phyloP scores from a whole-genome alignment of 2,797 vertebrate species.

The Coregonus suidteri region DNA sequence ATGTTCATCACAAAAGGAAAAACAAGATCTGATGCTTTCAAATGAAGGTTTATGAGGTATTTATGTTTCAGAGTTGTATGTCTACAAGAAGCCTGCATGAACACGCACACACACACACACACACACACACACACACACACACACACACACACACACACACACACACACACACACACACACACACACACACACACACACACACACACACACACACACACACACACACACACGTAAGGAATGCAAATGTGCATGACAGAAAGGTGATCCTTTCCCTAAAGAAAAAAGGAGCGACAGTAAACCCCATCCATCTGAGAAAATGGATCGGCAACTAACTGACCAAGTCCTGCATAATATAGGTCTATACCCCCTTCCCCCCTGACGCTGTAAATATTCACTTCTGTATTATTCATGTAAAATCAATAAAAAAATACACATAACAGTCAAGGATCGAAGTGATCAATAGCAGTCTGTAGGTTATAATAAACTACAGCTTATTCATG shows the following conservation, averaged over 20 bases:
- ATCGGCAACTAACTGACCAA: conserved; percentile 82
- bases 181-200: background rate
- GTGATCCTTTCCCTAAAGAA: conserved; percentile 67
- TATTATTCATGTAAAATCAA: conserved; percentile 84
- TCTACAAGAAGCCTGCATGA: conserved; percentile 70
- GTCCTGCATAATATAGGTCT: conserved; percentile 83
- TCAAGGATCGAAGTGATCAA: conserved; percentile 85
- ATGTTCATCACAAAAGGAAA: conserved; percentile 82
- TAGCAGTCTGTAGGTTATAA: conserved; percentile 87
- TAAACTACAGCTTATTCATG: conserved; percentile 88
- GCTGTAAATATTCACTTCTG: conserved; percentile 47
- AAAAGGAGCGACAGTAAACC: conserved; percentile 69
- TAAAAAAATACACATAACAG: conserved; percentile 86
- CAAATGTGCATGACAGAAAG: conserved; percentile 73
- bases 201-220: background rate
- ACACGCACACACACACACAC: conserved; percentile 39
- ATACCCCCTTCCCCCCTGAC: conserved; percentile 68
- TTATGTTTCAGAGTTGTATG: conserved; percentile 79
- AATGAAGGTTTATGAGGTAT: conserved; percentile 85
- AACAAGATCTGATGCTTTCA: conserved; percentile 62
- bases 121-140: conserved; percentile 12
- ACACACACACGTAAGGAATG: conserved; percentile 56
- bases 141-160: conserved; percentile 7
- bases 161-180: conserved; percentile 14
- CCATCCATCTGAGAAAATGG: conserved; percentile 73